These are phyloP conservation scores for Euwallacea fornicatus DNA, from an alignment of 1,140 invertebrate species.

Conservation along the genomic window DNA sequence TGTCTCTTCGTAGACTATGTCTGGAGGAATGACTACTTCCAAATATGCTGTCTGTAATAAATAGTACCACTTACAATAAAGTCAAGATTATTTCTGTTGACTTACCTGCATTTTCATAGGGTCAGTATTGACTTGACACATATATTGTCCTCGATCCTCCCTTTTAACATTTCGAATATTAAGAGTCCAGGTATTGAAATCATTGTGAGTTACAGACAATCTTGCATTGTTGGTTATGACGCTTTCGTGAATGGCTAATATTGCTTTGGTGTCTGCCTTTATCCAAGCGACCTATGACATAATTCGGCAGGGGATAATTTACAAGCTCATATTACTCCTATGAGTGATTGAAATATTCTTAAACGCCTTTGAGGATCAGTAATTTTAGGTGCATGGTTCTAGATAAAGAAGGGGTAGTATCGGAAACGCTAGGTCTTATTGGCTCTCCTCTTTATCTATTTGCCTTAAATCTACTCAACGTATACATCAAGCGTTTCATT, in stretches of 20 bases:
- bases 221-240: slow-evolving; percentile 89
- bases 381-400: no score
- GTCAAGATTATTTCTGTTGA: not conserved
- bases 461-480: no score
- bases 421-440: no score
- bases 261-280: slow-evolving; percentile 88
- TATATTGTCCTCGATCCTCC: slow-evolving; percentile 84
- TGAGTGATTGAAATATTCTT: no score
- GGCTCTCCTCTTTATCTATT: no score
- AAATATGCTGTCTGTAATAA: slow-evolving; percentile 72
- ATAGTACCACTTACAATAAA: not conserved
- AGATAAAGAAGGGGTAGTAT: no score
- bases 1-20: slow-evolving; percentile 85
- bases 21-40: slow-evolving; percentile 88
- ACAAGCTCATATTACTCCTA: no score
- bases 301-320: slow-evolving; percentile 19
- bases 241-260: slow-evolving; percentile 88
- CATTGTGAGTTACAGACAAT: slow-evolving; percentile 82
- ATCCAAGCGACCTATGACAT: slow-evolving; percentile 83
- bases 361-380: no score
- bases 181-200: slow-evolving; percentile 85
- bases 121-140: slow-evolving; percentile 93
- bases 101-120: slow-evolving; percentile 89
- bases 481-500: no score
- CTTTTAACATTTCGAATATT: slow-evolving; percentile 79